Evolutionary conservation across 1,140 invertebrate genomes (phyloP).

Genomic region (Drosophila melanogaster): Release_6_plus_ISO1_MT NC_004354.4:8908501-8909000

Average conservation of each 20-base stretch:
- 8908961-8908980: too few species aligned
- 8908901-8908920: too few species aligned
- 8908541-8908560: not conserved
- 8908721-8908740: constrained; percentile 12
- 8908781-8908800: not conserved
- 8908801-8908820: not conserved
- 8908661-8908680: constrained; percentile 32
- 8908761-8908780: not conserved
- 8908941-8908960: too few species aligned
- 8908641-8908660: constrained; percentile 43
- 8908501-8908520: not conserved
- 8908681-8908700: constrained; percentile 45
- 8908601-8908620: constrained; percentile 42
- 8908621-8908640: constrained; percentile 63
- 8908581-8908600: not conserved
- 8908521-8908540: not conserved
- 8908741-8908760: constrained; percentile 4
- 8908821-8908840: not conserved
- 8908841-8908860: not conserved
- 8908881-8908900: too few species aligned
- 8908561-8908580: too few species aligned
- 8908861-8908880: too few species aligned
- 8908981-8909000: too few species aligned
- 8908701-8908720: constrained; percentile 1
- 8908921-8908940: too few species aligned